Percentiles rank a stretch among this genome's conserved stretches.
phyloP scores from a whole-genome alignment of 2,113 vertebrate genomes.

The Porphyrio hochstetteri region DNA sequence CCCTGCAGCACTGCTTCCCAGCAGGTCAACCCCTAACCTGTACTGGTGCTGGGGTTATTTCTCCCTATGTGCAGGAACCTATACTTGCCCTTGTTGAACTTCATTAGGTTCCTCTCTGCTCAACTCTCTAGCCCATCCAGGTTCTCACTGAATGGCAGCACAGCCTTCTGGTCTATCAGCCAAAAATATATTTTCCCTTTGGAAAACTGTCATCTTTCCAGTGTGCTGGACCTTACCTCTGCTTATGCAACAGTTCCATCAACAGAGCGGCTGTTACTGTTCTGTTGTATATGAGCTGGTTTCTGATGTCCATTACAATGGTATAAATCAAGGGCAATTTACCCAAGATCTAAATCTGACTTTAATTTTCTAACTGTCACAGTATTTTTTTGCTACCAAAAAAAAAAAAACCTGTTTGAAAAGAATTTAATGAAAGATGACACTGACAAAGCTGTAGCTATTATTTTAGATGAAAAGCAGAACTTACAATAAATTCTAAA shows the following conservation, averaged over 20 bases:
- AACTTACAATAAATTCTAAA: neutral
- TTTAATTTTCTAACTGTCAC: neutral
- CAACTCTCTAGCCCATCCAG: no score
- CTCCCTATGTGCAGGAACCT: no score
- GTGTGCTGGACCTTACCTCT: neutral
- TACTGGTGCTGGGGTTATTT: no score
- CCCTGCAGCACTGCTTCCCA: no score
- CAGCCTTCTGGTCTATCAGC: no score
- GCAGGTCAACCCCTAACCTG: no score
- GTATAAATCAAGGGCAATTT: neutral
- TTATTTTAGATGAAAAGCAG: slow-evolving; percentile 26
- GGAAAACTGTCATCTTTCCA: neutral
- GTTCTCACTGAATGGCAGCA: no score
- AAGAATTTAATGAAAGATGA: neutral
- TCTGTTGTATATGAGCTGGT: neutral
- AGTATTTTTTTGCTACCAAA: neutral
- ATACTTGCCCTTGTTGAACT: no score
- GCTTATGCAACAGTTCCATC: neutral
- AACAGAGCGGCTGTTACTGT: neutral
- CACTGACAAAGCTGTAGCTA: neutral
- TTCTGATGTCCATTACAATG: neutral
- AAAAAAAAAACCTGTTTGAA: neutral
- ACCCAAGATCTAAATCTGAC: neutral
- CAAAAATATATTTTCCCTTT: neutral
- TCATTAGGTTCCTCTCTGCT: no score